phyloP scores from a whole-genome alignment of 1,140 invertebrate species.

The Calliopsis andreniformis region DNA sequence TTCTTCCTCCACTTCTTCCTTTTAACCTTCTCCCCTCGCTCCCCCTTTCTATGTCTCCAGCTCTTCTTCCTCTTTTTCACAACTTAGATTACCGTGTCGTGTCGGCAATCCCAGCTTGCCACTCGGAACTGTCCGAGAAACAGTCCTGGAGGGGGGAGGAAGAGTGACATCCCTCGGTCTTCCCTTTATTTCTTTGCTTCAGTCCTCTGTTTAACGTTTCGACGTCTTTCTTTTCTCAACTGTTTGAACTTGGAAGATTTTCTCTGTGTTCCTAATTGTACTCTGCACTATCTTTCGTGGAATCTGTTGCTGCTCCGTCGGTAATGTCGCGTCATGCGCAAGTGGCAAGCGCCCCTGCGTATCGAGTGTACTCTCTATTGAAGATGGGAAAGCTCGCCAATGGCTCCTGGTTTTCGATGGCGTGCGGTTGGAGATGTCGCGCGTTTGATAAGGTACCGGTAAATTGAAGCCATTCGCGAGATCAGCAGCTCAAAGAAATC shows the following conservation, averaged over 20 bases:
- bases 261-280: neutral
- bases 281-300: neutral
- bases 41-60: constrained; percentile 5
- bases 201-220: neutral
- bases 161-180: constrained; percentile 9
- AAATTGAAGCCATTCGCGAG: constrained; percentile 48
- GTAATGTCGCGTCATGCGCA: neutral
- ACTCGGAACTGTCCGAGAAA: constrained; percentile 46
- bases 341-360: neutral
- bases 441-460: constrained; percentile 13
- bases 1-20: constrained; percentile 32
- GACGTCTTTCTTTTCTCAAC: neutral
- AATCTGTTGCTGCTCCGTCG: constrained; percentile 8
- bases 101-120: constrained; percentile 39
- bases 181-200: neutral
- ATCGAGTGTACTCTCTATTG: neutral
- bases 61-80: constrained; percentile 21
- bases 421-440: neutral
- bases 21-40: constrained; percentile 8
- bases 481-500: constrained; percentile 31
- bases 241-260: constrained; percentile 12
- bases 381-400: neutral
- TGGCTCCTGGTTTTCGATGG: neutral
- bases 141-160: constrained; percentile 9
- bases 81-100: constrained; percentile 35